Conservation (phyloP, 2,113 vertebrate genomes). For the Misgurnus mizolepis region DNA sequence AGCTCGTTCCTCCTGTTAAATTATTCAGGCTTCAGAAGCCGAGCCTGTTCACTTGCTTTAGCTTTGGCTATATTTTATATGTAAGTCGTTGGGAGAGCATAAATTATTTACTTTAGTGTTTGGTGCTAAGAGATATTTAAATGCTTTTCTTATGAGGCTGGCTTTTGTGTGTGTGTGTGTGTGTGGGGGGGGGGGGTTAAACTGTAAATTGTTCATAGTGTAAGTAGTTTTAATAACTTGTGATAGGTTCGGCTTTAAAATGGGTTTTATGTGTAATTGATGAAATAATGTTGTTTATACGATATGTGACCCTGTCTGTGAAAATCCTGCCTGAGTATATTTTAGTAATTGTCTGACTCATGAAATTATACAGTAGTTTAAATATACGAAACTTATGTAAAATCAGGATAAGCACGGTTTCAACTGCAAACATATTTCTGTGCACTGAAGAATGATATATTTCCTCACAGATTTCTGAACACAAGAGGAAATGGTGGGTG, state of each 20-base stretch:
- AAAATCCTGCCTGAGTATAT: no score
- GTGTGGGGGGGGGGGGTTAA: not conserved
- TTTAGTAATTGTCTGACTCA: no score
- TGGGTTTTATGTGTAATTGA: no score
- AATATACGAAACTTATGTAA: no score
- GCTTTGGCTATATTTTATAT: constrained; percentile 68
- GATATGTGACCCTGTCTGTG: no score
- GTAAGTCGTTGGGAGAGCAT: constrained; percentile 44
- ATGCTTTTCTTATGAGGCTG: constrained; percentile 1
- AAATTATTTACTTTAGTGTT: constrained; percentile 14
- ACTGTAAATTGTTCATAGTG: constrained; percentile 51
- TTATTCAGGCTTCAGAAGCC: constrained; percentile 67
- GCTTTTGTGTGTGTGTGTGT: no score
- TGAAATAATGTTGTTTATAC: no score
- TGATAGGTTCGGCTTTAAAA: no score
- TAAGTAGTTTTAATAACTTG: constrained; percentile 31
- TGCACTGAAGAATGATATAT: not conserved
- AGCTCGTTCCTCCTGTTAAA: constrained; percentile 70
- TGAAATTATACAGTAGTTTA: no score
- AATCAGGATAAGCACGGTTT: not conserved
- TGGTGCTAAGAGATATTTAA: not conserved
- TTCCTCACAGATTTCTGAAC: not conserved
- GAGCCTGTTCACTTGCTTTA: constrained; percentile 67
- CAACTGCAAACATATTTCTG: not conserved
- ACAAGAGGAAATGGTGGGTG: not conserved